phyloP scores from a whole-genome alignment of 1,140 invertebrate genomes.

The Lordiphosa stackelbergi region DNA sequence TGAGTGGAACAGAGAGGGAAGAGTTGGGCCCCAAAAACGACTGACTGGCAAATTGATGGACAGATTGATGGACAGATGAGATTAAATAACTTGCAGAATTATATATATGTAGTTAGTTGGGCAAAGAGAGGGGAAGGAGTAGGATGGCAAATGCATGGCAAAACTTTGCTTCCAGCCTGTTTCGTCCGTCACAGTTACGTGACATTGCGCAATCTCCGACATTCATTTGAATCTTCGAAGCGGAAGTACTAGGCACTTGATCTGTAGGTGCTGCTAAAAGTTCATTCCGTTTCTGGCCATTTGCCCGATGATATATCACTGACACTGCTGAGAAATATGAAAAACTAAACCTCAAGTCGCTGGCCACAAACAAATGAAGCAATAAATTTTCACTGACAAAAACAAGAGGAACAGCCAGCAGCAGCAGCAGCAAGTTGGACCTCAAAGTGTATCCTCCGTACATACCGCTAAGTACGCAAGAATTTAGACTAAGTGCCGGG shows the following conservation, averaged over 20 bases:
- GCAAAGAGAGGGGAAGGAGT: neutral
- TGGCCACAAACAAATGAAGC: conserved; percentile 68
- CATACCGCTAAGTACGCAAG: conserved; percentile 65
- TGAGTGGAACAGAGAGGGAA: conserved; percentile 10
- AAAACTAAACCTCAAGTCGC: conserved; percentile 50
- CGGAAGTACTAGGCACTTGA: neutral
- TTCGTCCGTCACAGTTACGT: conserved; percentile 75
- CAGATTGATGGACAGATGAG: conserved; percentile 75
- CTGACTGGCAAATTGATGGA: conserved; percentile 70
- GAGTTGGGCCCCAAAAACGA: conserved; percentile 33
- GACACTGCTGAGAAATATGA: conserved; percentile 67
- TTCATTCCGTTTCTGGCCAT: conserved; percentile 23
- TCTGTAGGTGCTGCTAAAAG: neutral
- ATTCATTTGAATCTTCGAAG: conserved; percentile 7
- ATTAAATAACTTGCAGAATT: conserved; percentile 74
- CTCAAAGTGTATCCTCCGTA: conserved; percentile 35
- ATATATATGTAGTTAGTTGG: conserved; percentile 13
- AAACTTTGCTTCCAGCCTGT: conserved; percentile 46
- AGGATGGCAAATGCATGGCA: conserved; percentile 46
- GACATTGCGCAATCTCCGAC: conserved; percentile 37
- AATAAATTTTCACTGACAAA: conserved; percentile 72
- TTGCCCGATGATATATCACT: conserved; percentile 71
- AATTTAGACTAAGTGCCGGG: conserved; percentile 69
- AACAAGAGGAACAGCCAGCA: conserved; percentile 53
- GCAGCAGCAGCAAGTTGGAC: conserved; percentile 31